Evolutionary conservation across 2,888 invertebrate species (phyloP).

Genomic region (Isotomurus palustris): DNA sequence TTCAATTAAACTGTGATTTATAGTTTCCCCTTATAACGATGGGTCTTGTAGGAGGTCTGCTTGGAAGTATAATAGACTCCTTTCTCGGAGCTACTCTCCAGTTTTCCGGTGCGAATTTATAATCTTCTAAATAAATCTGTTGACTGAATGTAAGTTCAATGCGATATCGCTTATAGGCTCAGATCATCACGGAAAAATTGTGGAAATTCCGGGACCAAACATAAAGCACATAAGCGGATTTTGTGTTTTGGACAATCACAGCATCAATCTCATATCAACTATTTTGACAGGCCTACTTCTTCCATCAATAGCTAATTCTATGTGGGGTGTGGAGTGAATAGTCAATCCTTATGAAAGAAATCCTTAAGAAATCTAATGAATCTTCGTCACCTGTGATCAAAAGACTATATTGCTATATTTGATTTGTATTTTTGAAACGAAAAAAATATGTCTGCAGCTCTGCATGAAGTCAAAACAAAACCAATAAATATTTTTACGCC

Average conservation of each 20-base stretch:
- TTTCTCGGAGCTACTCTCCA: slow-evolving; percentile 78
- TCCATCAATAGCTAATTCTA: slow-evolving; percentile 60
- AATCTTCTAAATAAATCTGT: background rate
- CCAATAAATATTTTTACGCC: too few species aligned
- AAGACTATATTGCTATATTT: too few species aligned
- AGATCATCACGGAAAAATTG: slow-evolving; percentile 48
- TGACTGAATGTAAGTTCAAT: background rate
- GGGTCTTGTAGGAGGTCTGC: slow-evolving; percentile 68
- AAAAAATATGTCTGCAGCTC: too few species aligned
- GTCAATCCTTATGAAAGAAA: slow-evolving; percentile 7
- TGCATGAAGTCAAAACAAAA: too few species aligned
- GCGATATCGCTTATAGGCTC: slow-evolving; percentile 26
- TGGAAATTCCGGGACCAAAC: slow-evolving; percentile 64
- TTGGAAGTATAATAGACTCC: slow-evolving; percentile 79
- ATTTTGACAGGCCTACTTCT: slow-evolving; percentile 67
- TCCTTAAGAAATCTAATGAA: slow-evolving; percentile 1
- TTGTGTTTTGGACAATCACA: slow-evolving; percentile 76
- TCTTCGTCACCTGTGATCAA: too few species aligned
- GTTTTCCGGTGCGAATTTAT: slow-evolving; percentile 62
- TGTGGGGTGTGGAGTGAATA: slow-evolving; percentile 53
- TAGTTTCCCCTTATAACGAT: slow-evolving; percentile 75
- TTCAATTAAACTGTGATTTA: slow-evolving; percentile 8
- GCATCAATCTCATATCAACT: slow-evolving; percentile 78
- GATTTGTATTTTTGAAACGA: too few species aligned
- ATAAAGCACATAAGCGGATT: slow-evolving; percentile 71